Percentiles rank a stretch among this genome's conserved stretches.
Conservation (phyloP, 2,888 invertebrate species). For the Pristionchus maxplancki region DNA sequence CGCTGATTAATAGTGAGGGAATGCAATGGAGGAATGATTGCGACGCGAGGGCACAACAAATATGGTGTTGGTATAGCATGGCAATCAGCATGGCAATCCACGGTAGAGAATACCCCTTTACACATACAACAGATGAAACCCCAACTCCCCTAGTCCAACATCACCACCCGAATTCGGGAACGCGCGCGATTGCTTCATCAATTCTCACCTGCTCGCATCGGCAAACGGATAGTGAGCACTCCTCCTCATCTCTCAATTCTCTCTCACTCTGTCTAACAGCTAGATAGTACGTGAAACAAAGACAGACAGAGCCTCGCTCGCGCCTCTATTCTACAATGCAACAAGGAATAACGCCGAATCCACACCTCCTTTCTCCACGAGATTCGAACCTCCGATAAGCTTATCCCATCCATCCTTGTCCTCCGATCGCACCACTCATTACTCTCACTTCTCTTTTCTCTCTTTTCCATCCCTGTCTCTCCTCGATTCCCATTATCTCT, state of each 20-base stretch:
- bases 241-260: too few species aligned
- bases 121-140: background rate
- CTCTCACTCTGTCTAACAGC: too few species aligned
- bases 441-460: background rate
- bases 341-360: background rate
- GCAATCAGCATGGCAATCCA: background rate
- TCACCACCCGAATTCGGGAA: background rate
- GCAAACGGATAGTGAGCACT: background rate
- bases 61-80: background rate
- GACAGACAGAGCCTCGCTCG: too few species aligned
- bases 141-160: background rate
- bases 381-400: background rate
- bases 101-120: background rate
- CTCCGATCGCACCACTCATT: conserved; percentile 33
- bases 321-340: too few species aligned
- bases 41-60: background rate
- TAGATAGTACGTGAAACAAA: too few species aligned
- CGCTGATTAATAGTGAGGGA: background rate
- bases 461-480: background rate
- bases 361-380: background rate
- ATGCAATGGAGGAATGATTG: background rate
- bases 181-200: background rate
- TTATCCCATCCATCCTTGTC: conserved; percentile 38
- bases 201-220: background rate
- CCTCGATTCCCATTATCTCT: conserved; percentile 8